Conservation (phyloP, 2,888 invertebrate genomes). For the Encarsia formosa region DNA sequence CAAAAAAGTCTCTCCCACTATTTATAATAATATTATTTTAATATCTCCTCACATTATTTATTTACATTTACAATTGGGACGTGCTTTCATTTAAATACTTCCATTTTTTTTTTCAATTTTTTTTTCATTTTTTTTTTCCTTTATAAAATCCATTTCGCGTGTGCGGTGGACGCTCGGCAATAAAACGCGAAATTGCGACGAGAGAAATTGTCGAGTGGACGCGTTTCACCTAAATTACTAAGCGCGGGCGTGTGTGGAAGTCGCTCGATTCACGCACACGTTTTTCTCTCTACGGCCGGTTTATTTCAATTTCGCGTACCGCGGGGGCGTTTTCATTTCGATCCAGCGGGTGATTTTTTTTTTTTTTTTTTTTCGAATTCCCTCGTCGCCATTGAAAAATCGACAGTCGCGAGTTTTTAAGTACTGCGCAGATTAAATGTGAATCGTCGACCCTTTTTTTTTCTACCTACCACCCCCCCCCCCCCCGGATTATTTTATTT, state of each 20-base stretch:
- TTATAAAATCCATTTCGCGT: slow-evolving; percentile 1
- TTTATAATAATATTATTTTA: too few relatives aligned
- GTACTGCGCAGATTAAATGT: too few relatives aligned
- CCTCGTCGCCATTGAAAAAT: too few relatives aligned
- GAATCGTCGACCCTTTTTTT: background rate
- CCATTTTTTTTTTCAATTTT: background rate
- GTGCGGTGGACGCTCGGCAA: background rate
- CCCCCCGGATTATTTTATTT: slow-evolving; percentile 2
- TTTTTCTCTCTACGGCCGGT: slow-evolving; percentile 1
- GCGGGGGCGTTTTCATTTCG: too few relatives aligned
- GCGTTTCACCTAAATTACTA: slow-evolving; percentile 16
- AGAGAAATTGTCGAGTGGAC: slow-evolving; percentile 16
- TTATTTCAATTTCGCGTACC: slow-evolving; percentile 14
- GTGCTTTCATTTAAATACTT: background rate
- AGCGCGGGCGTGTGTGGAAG: background rate
- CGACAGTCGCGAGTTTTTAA: too few relatives aligned
- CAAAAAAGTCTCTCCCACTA: too few relatives aligned
- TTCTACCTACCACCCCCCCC: too few relatives aligned
- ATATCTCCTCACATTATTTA: slow-evolving; percentile 12
- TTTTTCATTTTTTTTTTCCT: background rate
- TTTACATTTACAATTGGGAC: slow-evolving; percentile 12
- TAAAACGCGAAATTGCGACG: slow-evolving; percentile 6
- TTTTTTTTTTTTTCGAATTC: too few relatives aligned
- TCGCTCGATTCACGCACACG: background rate
- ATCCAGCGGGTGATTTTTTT: too few relatives aligned